Evolutionary conservation across 2,888 invertebrate genomes (phyloP).

Genomic region (Leptopilina drosophilae): DNA sequence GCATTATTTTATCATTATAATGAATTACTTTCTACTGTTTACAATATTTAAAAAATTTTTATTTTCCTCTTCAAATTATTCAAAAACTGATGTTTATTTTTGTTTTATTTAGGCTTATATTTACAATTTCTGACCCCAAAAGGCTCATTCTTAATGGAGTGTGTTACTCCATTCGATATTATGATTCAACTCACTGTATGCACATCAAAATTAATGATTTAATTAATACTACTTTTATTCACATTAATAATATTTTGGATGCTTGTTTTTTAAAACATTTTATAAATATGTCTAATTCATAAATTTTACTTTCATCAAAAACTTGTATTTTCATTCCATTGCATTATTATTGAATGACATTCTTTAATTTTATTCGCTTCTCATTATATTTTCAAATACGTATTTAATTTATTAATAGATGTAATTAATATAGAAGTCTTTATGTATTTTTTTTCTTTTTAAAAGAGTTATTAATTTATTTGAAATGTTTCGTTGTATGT

Average conservation of each 20-base stretch:
- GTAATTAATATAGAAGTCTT: not conserved
- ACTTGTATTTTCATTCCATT: not conserved
- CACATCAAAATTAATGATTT: slow-evolving; percentile 13
- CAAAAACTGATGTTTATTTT: not conserved
- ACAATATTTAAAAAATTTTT: not conserved
- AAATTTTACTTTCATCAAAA: not conserved
- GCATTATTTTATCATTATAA: not conserved
- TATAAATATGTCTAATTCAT: not conserved
- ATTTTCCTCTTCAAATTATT: not conserved
- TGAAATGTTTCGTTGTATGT: not conserved
- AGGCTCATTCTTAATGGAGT: slow-evolving; percentile 29
- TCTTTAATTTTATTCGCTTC: slow-evolving; percentile 5
- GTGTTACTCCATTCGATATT: slow-evolving; percentile 16
- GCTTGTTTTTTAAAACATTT: not conserved
- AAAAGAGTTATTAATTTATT: not conserved
- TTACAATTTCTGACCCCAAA: slow-evolving; percentile 36
- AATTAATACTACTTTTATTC: not conserved
- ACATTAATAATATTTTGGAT: not conserved
- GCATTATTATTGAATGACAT: not conserved
- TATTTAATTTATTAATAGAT: not conserved
- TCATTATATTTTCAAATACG: not conserved
- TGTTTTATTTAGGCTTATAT: not conserved
- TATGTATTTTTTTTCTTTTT: not conserved
- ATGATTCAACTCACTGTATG: slow-evolving; percentile 5
- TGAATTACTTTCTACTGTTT: not conserved